A percentile compares a stretch with the other conserved stretches of the same genome.
Evolutionary conservation across 1,140 invertebrate genomes (phyloP).

Genomic region (Trypoxylus dichotomus): DNA sequence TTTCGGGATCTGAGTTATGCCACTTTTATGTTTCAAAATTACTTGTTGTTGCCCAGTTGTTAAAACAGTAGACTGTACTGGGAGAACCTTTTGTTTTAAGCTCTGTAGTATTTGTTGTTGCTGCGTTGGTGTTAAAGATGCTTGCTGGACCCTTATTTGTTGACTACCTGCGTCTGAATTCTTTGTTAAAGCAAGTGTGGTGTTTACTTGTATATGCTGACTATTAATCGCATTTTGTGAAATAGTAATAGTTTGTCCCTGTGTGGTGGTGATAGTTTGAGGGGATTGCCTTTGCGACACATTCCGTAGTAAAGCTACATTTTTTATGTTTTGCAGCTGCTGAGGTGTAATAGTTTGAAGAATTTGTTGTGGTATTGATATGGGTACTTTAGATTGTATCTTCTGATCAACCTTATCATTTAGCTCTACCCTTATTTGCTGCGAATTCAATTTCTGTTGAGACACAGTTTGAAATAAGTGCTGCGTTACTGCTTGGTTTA

Average conservation of each 20-base stretch:
- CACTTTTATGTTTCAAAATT: conserved; percentile 46
- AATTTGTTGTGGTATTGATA: conserved; percentile 44
- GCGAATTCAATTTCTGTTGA: conserved; percentile 34
- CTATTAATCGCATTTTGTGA: conserved; percentile 8
- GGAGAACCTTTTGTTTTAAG: conserved; percentile 51
- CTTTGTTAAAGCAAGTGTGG: not conserved
- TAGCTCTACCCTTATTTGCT: conserved; percentile 32
- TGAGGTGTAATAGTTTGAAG: conserved; percentile 47
- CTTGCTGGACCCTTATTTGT: conserved; percentile 36
- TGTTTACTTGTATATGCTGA: conserved; percentile 11
- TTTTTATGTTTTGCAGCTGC: conserved; percentile 49
- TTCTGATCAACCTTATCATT: conserved; percentile 41
- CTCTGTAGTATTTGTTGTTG: conserved; percentile 56
- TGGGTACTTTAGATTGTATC: conserved; percentile 32
- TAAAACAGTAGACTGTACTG: conserved; percentile 44
- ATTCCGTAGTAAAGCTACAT: conserved; percentile 45
- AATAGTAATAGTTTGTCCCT: conserved; percentile 28
- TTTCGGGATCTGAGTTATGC: conserved; percentile 36
- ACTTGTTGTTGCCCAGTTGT: conserved; percentile 44
- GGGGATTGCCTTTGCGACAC: conserved; percentile 33
- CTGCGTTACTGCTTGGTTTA: conserved; percentile 40
- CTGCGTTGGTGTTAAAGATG: conserved; percentile 52
- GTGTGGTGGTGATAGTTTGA: conserved; percentile 6
- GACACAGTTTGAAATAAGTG: conserved; percentile 33
- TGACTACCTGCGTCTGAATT: not conserved